Evolutionary conservation across 2,113 vertebrate species (phyloP).

Genomic region (Bubo bubo): DNA sequence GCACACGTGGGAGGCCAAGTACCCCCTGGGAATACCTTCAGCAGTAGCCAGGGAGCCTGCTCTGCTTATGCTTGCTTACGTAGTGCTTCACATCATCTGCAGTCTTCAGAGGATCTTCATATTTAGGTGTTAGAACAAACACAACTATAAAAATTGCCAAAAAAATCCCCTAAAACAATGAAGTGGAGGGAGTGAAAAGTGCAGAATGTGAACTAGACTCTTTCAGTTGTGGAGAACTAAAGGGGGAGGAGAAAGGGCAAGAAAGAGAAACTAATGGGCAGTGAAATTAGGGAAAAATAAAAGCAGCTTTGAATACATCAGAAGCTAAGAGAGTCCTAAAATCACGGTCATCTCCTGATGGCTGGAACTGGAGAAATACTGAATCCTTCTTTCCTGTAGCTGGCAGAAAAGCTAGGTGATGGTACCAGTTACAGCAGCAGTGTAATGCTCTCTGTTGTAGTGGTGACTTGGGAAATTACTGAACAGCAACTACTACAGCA

Average conservation of each 20-base stretch:
- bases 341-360: background rate
- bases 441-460: background rate
- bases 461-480: background rate
- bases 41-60: background rate
- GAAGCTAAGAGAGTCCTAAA: background rate
- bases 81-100: background rate
- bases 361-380: background rate
- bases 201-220: background rate
- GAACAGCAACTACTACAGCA: background rate
- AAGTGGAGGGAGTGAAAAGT: background rate
- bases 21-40: background rate
- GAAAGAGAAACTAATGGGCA: background rate
- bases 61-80: background rate
- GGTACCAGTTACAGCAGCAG: background rate
- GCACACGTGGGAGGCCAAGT: fast-evolving
- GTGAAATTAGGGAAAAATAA: background rate
- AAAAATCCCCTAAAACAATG: background rate
- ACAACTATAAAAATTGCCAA: background rate
- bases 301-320: background rate
- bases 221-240: background rate
- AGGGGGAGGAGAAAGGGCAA: background rate
- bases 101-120: background rate
- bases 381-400: background rate
- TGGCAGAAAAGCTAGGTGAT: background rate
- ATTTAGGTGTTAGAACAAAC: background rate